Conservation (phyloP, 2,888 invertebrate genomes). For the Steromphala cineraria region DNA sequence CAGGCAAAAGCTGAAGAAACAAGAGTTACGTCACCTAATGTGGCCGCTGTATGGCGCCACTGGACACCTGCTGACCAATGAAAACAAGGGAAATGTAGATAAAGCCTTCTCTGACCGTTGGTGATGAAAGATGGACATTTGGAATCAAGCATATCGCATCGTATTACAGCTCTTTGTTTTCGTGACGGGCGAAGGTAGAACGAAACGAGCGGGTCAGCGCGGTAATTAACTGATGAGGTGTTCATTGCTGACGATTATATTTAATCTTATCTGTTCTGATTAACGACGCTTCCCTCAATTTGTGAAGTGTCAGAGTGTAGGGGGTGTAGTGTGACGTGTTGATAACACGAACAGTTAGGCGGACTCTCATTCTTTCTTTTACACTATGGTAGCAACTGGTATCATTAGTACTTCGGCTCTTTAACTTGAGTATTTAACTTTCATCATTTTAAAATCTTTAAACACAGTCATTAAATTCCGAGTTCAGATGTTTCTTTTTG, state of each 20-base stretch:
- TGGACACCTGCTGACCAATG: conserved; percentile 5
- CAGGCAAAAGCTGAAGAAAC: conserved; percentile 4
- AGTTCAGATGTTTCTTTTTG: no score
- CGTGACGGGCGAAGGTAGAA: not conserved
- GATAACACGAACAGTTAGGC: not conserved
- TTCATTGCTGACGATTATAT: conserved; percentile 4
- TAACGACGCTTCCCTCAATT: not conserved
- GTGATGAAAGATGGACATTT: conserved; percentile 2
- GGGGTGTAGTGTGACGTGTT: not conserved
- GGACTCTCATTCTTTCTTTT: no score
- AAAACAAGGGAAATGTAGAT: conserved; percentile 1
- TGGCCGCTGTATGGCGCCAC: not conserved
- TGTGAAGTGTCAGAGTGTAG: not conserved
- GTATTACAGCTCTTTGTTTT: not conserved
- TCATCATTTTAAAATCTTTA: no score
- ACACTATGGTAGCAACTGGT: no score
- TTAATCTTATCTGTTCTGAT: not conserved
- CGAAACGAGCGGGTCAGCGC: no score
- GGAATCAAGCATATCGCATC: conserved; percentile 3
- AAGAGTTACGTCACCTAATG: conserved; percentile 17
- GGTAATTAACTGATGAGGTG: conserved; percentile 1
- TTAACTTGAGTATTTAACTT: no score
- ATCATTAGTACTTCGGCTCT: no score
- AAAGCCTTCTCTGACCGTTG: not conserved
- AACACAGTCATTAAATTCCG: no score